Percentiles rank a stretch among this genome's conserved stretches.
These are phyloP conservation scores for Dolichoris vasculosae DNA, from an alignment of 1,140 invertebrate species.

Conservation along the genomic window DNA sequence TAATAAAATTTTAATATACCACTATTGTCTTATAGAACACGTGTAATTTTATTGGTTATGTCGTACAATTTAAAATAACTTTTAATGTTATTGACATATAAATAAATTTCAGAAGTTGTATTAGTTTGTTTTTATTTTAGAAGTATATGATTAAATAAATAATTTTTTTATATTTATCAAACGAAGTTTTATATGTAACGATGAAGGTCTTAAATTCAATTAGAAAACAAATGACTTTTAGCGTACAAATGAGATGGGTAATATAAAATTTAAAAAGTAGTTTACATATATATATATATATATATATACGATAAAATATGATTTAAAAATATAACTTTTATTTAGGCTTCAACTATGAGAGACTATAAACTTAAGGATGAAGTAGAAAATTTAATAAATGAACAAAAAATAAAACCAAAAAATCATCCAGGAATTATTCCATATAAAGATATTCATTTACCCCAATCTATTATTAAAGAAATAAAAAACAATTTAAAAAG, in stretches of 20 bases:
- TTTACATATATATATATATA: background rate
- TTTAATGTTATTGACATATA: too few relatives aligned
- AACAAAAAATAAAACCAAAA: constrained; percentile 78
- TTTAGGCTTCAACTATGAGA: constrained; percentile 67
- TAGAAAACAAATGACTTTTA: background rate
- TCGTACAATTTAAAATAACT: too few relatives aligned
- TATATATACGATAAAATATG: too few relatives aligned
- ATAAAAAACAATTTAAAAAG: constrained; percentile 75
- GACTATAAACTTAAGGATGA: constrained; percentile 73
- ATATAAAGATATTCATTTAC: constrained; percentile 74
- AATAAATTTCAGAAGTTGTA: too few relatives aligned
- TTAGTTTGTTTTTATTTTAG: too few relatives aligned
- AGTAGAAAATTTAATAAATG: constrained; percentile 75
- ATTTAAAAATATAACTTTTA: constrained; percentile 44
- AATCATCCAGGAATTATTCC: constrained; percentile 81
- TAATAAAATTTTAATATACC: too few relatives aligned
- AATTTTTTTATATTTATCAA: background rate
- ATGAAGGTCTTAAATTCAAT: constrained; percentile 16
- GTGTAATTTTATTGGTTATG: too few relatives aligned
- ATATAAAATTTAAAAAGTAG: constrained; percentile 53
- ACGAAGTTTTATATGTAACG: background rate
- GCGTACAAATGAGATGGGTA: constrained; percentile 44
- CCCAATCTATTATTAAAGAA: constrained; percentile 76
- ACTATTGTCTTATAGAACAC: too few relatives aligned
- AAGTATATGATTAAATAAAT: too few relatives aligned